A percentile compares a stretch with the other conserved stretches of the same genome.
phyloP scores from a whole-genome alignment of 2,113 vertebrate species.

The Progne subis region DNA sequence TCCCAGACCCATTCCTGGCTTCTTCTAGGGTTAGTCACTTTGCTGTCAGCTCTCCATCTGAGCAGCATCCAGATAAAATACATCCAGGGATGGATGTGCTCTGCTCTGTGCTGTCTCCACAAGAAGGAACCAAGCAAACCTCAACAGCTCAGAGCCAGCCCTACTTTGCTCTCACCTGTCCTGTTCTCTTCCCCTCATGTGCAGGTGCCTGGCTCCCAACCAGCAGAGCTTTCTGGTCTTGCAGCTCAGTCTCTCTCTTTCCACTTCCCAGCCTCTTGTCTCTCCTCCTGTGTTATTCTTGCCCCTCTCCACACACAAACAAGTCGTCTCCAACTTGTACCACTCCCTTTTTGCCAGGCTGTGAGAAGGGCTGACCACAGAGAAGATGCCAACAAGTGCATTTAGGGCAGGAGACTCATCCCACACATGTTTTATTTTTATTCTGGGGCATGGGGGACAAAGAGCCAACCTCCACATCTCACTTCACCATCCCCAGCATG shows the following conservation, averaged over 20 bases:
- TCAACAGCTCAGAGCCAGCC: background rate
- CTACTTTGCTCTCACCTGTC: background rate
- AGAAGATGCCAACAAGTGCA: background rate
- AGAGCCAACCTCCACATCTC: background rate
- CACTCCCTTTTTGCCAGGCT: background rate
- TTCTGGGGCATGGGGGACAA: accelerated
- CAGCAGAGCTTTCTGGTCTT: background rate
- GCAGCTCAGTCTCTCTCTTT: background rate
- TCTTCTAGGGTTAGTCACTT: background rate
- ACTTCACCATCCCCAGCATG: accelerated
- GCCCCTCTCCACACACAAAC: background rate
- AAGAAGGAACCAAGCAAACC: background rate
- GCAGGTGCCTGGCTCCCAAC: accelerated
- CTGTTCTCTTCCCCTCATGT: background rate
- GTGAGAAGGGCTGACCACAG: background rate
- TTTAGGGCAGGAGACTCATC: background rate
- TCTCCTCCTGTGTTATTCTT: background rate
- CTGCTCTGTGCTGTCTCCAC: background rate
- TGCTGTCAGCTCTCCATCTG: background rate
- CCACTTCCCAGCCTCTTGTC: background rate
- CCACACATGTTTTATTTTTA: background rate
- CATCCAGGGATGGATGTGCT: background rate
- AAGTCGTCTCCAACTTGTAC: background rate
- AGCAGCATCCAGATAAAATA: background rate
- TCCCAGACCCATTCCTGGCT: background rate